Evolutionary conservation across 64 coral and sea anemone genomes (phyloP).

Genomic region (Dendrophyllia cribrosa): DNA sequence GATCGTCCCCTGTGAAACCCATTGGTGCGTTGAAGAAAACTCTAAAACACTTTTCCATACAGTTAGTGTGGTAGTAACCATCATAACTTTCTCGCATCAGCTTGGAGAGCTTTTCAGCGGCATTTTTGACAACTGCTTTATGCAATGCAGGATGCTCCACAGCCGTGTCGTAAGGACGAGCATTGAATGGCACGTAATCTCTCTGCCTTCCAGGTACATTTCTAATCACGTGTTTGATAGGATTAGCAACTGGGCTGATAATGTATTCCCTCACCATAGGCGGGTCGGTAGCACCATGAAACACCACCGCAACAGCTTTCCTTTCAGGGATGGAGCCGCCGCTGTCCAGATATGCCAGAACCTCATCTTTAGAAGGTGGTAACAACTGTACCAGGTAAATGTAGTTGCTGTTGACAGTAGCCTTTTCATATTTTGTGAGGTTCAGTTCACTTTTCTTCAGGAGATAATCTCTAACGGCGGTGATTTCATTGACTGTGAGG

Average conservation of each 20-base stretch:
- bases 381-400: constrained; percentile 78
- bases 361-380: constrained; percentile 71
- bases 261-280: constrained; percentile 78
- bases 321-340: constrained; percentile 59
- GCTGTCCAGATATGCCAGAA: constrained; percentile 56
- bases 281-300: constrained; percentile 59
- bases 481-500: constrained; percentile 20
- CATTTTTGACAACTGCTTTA: neutral
- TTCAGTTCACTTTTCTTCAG: neutral
- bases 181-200: constrained; percentile 45
- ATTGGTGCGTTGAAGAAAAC: constrained; percentile 12
- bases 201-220: neutral
- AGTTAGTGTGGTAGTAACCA: constrained; percentile 6
- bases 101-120: neutral
- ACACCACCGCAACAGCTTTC: constrained; percentile 69
- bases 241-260: constrained; percentile 12
- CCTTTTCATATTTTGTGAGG: neutral
- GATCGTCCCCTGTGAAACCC: constrained; percentile 38
- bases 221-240: constrained; percentile 1
- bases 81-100: constrained; percentile 63
- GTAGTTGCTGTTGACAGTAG: constrained; percentile 26
- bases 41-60: neutral
- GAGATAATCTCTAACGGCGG: constrained; percentile 29
- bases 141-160: neutral
- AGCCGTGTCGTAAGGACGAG: constrained; percentile 3